These are phyloP conservation scores for Diarsia rubi DNA, from an alignment of 2,888 invertebrate species.

Conservation along the genomic window DNA sequence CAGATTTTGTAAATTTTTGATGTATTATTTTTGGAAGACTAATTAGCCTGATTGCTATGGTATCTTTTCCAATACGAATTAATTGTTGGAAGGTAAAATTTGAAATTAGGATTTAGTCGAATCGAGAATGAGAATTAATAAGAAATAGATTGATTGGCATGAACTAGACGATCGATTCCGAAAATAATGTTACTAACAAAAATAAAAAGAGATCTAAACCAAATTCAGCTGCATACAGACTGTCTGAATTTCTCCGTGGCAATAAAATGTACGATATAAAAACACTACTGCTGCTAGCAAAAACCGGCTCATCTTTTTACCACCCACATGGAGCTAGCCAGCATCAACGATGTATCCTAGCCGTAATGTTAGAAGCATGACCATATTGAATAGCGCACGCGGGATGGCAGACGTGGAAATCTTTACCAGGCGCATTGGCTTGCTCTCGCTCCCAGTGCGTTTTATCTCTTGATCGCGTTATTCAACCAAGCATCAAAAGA, in stretches of 20 bases:
- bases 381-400: slow-evolving; percentile 77
- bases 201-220: slow-evolving; percentile 22
- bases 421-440: slow-evolving; percentile 78
- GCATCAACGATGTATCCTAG: slow-evolving; percentile 31
- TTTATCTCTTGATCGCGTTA: slow-evolving; percentile 89
- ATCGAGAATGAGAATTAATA: no score
- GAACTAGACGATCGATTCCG: not conserved
- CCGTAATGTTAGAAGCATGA: slow-evolving; percentile 71
- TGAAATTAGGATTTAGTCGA: no score
- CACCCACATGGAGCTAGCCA: slow-evolving; percentile 2
- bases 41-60: not conserved
- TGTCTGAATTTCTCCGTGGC: slow-evolving; percentile 5
- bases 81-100: not conserved
- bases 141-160: not conserved
- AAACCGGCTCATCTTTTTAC: slow-evolving; percentile 29
- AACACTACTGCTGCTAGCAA: slow-evolving; percentile 10
- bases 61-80: not conserved
- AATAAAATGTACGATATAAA: slow-evolving; percentile 24
- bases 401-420: slow-evolving; percentile 73
- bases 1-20: not conserved
- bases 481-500: slow-evolving; percentile 88
- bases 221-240: slow-evolving; percentile 27
- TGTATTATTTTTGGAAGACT: not conserved
- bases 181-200: slow-evolving; percentile 9
- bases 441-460: slow-evolving; percentile 80